Evolutionary conservation across 1,140 invertebrate genomes (phyloP).

Genomic region (Frieseomelitta varia): DNA sequence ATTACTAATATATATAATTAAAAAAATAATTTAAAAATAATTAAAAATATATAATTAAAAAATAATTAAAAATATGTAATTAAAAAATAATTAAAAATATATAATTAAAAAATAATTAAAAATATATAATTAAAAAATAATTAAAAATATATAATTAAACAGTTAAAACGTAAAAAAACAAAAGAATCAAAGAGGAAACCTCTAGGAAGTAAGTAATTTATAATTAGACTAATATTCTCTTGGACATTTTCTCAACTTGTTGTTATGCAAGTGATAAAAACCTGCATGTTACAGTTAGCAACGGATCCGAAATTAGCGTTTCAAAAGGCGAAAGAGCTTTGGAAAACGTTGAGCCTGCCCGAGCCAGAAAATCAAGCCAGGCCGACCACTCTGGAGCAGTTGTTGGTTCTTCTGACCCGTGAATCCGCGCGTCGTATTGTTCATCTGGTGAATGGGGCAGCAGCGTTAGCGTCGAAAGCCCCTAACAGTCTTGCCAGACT

Average conservation of each 20-base stretch:
- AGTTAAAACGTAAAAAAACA: neutral
- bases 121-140: neutral
- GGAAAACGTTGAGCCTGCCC: constrained; percentile 86
- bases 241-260: too few species aligned
- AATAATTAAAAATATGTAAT: too few species aligned
- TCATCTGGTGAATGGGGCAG: constrained; percentile 88
- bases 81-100: too few species aligned
- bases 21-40: too few species aligned
- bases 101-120: too few species aligned
- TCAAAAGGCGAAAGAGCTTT: constrained; percentile 87
- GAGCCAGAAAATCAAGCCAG: constrained; percentile 92
- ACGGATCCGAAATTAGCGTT: constrained; percentile 89
- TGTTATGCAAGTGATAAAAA: neutral
- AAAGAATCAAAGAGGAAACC: too few species aligned
- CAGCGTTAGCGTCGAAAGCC: constrained; percentile 82
- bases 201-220: too few species aligned
- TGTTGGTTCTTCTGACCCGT: constrained; percentile 87
- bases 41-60: too few species aligned
- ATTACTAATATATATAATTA: too few species aligned
- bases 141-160: too few species aligned
- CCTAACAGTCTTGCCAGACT: constrained; percentile 77
- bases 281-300: constrained; percentile 83
- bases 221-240: too few species aligned
- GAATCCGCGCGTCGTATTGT: constrained; percentile 89
- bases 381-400: constrained; percentile 88